phyloP scores from a whole-genome alignment of 2,797 vertebrate species.

The Melanogrammus aeglefinus region DNA sequence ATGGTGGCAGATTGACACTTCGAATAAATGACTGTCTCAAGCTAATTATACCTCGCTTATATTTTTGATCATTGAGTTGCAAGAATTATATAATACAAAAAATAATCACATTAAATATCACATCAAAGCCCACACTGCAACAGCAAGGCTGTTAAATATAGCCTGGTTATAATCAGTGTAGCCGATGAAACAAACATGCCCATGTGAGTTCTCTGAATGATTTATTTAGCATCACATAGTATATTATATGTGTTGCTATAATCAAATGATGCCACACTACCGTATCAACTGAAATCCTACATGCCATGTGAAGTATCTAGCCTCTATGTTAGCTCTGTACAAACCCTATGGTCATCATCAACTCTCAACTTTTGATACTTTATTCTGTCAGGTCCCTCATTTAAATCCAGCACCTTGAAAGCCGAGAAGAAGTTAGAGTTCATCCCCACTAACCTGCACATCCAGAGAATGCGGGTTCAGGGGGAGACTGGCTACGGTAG shows the following conservation, averaged over 20 bases:
- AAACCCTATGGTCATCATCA: background rate
- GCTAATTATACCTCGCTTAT: no score
- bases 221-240: background rate
- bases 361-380: background rate
- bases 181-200: background rate
- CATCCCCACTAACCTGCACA: constrained; percentile 94
- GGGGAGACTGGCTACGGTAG: constrained; percentile 91
- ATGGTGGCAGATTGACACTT: background rate
- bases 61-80: background rate
- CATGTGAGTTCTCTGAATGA: background rate
- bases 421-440: constrained; percentile 96
- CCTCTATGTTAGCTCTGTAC: background rate
- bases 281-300: background rate
- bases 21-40: background rate
- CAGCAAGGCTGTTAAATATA: background rate
- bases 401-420: constrained; percentile 97
- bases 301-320: background rate
- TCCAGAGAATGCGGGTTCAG: constrained; percentile 97
- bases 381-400: constrained; percentile 84
- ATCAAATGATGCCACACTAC: background rate
- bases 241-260: background rate
- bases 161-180: no score
- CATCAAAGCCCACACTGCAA: no score
- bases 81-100: background rate
- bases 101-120: background rate